Evolutionary conservation across 2,888 invertebrate species (phyloP).

Genomic region (Leucania comma): DNA sequence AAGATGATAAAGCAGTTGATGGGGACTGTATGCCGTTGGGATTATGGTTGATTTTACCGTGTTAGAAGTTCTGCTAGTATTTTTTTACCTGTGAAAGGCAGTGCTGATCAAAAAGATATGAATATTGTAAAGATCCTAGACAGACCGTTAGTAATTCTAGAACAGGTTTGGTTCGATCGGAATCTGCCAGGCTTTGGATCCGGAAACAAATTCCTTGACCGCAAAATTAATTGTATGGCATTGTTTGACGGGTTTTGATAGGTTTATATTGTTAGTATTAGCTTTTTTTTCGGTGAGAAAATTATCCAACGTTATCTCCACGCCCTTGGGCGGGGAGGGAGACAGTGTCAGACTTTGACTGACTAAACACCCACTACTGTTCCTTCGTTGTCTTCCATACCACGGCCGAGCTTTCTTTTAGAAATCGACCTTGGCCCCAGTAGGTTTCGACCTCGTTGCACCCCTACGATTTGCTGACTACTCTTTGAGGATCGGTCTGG

Average conservation of each 20-base stretch:
- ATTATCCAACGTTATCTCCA: too few species aligned
- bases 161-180: conserved; percentile 66
- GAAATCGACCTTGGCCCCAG: too few species aligned
- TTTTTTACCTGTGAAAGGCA: conserved; percentile 61
- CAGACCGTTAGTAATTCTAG: conserved; percentile 71
- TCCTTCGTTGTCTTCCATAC: too few species aligned
- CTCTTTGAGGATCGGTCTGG: too few species aligned
- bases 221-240: conserved; percentile 41
- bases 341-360: too few species aligned
- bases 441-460: too few species aligned
- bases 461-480: too few species aligned
- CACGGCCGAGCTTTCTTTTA: too few species aligned
- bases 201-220: conserved; percentile 66
- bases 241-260: conserved; percentile 21
- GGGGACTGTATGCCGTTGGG: background rate
- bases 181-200: conserved; percentile 62
- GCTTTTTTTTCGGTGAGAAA: too few species aligned
- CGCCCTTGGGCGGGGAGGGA: too few species aligned
- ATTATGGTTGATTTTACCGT: conserved; percentile 18
- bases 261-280: background rate
- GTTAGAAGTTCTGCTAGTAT: conserved; percentile 6
- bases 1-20: background rate
- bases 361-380: too few species aligned
- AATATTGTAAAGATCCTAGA: conserved; percentile 70
- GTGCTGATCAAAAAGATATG: conserved; percentile 65